These are phyloP conservation scores for Cerastoderma edule DNA, from an alignment of 2,888 invertebrate genomes.

Conservation along the genomic window DNA sequence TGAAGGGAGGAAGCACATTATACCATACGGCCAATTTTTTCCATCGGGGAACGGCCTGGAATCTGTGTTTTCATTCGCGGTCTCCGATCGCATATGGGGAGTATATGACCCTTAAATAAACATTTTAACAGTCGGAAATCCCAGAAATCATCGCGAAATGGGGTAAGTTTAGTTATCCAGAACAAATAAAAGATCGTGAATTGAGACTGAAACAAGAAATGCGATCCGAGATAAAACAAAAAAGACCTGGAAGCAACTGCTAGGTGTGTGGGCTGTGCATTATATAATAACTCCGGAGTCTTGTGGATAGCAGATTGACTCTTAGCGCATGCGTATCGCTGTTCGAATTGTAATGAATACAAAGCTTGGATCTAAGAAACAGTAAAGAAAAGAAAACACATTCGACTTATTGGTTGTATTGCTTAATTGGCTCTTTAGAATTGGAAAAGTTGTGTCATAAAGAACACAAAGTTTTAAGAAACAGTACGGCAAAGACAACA, in stretches of 20 bases:
- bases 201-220: slow-evolving; percentile 49
- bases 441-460: too few relatives aligned
- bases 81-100: slow-evolving; percentile 51
- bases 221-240: slow-evolving; percentile 59
- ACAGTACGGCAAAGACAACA: too few relatives aligned
- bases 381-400: too few relatives aligned
- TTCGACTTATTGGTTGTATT: too few relatives aligned
- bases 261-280: slow-evolving; percentile 54
- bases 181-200: slow-evolving; percentile 59
- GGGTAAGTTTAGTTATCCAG: slow-evolving; percentile 50
- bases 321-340: too few relatives aligned
- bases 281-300: slow-evolving; percentile 16
- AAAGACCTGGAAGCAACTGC: slow-evolving; percentile 16
- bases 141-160: slow-evolving; percentile 40
- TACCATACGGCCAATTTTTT: too few relatives aligned
- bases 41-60: slow-evolving; percentile 33
- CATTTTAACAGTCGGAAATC: slow-evolving; percentile 60
- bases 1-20: too few relatives aligned
- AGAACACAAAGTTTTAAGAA: too few relatives aligned
- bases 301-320: too few relatives aligned
- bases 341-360: too few relatives aligned
- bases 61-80: slow-evolving; percentile 55
- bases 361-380: too few relatives aligned
- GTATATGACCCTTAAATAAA: slow-evolving; percentile 53
- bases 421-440: too few relatives aligned